Conservation (phyloP, 2,113 vertebrate genomes). For the Oryzias javanicus region DNA sequence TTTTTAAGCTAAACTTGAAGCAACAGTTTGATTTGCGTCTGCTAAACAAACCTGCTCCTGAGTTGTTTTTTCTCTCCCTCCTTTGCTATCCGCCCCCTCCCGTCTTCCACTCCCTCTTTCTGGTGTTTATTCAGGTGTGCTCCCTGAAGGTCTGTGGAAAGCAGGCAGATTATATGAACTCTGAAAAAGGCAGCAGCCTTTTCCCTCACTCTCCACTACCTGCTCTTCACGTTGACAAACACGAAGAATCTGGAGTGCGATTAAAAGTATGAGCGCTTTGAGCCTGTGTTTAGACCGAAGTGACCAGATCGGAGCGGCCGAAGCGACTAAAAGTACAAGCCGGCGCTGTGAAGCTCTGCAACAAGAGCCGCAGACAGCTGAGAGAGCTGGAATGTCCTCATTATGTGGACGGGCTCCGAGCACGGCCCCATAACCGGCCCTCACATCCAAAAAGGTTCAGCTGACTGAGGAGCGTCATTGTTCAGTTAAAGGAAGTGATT, state of each 20-base stretch:
- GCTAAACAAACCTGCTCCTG: conserved; percentile 44
- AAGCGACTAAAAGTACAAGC: conserved; percentile 34
- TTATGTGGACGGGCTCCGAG: conserved; percentile 55
- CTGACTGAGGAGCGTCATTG: conserved; percentile 28
- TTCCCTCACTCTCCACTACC: background rate
- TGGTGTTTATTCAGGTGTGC: conserved; percentile 77
- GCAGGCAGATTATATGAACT: conserved; percentile 26
- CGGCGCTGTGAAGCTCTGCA: conserved; percentile 35
- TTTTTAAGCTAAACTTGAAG: conserved; percentile 11
- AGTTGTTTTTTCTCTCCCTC: conserved; percentile 28
- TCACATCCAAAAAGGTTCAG: conserved; percentile 38
- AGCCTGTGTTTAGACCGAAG: conserved; percentile 20
- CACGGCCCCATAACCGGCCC: conserved; percentile 62
- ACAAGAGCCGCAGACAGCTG: conserved; percentile 57
- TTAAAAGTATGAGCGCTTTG: background rate
- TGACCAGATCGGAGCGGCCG: conserved; percentile 22
- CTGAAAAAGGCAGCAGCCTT: conserved; percentile 18
- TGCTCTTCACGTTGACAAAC: conserved; percentile 10
- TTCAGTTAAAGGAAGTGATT: conserved; percentile 15
- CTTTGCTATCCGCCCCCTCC: conserved; percentile 30
- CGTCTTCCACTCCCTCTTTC: conserved; percentile 44
- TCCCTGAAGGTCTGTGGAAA: conserved; percentile 24
- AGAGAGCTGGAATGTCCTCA: conserved; percentile 68
- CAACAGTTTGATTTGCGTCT: conserved; percentile 42
- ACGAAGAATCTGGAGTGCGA: conserved; percentile 5